Evolutionary conservation across 2,888 invertebrate species (phyloP).

Genomic region (Drosophila silvestris): DNA sequence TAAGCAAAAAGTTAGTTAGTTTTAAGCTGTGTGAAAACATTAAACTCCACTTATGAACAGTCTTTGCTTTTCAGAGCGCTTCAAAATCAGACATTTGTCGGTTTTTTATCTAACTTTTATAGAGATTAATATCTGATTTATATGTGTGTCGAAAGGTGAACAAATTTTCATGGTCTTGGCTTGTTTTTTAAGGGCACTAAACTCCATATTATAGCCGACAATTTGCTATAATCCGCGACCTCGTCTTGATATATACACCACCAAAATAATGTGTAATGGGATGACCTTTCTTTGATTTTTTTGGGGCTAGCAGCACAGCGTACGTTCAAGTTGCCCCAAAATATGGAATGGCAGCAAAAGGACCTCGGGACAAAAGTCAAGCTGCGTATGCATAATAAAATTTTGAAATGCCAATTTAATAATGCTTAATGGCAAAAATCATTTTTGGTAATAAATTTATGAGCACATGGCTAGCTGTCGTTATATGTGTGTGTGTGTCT

Average conservation of each 20-base stretch:
- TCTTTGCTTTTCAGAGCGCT: background rate
- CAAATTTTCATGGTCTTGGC: background rate
- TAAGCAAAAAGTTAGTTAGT: background rate
- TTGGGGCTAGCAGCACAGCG: conserved; percentile 1
- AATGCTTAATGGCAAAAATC: conserved; percentile 82
- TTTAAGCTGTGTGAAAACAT: background rate
- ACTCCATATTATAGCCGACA: conserved; percentile 11
- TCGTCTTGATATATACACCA: conserved; percentile 12
- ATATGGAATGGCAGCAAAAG: conserved; percentile 9
- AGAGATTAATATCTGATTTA: background rate
- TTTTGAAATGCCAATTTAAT: conserved; percentile 82
- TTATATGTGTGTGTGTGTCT: conserved; percentile 22
- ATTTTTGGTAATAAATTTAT: conserved; percentile 79
- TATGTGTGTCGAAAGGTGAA: background rate
- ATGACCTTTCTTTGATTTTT: background rate
- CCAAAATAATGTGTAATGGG: conserved; percentile 37
- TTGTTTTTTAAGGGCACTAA: conserved; percentile 2
- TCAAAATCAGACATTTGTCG: background rate
- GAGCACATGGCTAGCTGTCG: conserved; percentile 53
- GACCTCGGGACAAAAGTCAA: conserved; percentile 59
- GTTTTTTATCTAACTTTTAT: background rate
- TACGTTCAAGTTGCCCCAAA: conserved; percentile 12
- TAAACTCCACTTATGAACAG: background rate
- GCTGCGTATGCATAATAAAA: conserved; percentile 69
- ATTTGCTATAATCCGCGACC: conserved; percentile 26